Evolutionary conservation across 2,113 vertebrate species (phyloP).

Genomic region (Regulus satrapa): DNA sequence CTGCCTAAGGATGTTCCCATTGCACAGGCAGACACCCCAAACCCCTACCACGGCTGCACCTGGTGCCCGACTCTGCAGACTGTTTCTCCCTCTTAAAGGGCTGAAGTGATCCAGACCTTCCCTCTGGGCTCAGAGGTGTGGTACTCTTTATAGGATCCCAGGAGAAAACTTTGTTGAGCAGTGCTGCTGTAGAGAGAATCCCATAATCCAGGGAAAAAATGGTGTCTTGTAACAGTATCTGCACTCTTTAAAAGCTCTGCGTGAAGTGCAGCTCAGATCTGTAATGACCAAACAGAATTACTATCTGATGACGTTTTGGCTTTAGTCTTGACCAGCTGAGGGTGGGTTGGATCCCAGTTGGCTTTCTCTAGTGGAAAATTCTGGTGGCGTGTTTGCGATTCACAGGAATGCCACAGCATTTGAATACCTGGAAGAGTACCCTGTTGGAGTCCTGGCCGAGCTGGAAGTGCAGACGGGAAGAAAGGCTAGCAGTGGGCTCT

Average conservation of each 20-base stretch:
- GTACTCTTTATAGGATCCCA: neutral
- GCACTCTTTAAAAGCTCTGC: neutral
- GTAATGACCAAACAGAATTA: neutral
- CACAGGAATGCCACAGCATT: constrained; percentile 72
- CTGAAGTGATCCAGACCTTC: neutral
- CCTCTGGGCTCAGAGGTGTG: neutral
- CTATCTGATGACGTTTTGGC: neutral
- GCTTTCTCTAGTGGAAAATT: neutral
- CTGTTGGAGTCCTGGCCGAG: constrained; percentile 81
- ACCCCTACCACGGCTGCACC: neutral
- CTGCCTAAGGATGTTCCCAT: neutral
- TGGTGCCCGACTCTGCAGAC: neutral
- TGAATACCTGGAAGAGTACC: constrained; percentile 92
- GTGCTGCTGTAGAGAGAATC: neutral
- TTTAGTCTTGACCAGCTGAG: neutral
- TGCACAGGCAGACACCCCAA: neutral
- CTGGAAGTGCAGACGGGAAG: constrained; percentile 83
- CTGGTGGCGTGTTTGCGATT: neutral
- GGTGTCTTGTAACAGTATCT: neutral
- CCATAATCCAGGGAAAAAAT: neutral
- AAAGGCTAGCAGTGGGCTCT: constrained; percentile 74
- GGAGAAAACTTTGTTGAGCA: neutral
- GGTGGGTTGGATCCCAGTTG: neutral
- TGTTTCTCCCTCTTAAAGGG: neutral
- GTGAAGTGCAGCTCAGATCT: neutral